Evolutionary conservation across 1,140 invertebrate genomes (phyloP).

Genomic region (Nasonia vitripennis): DNA sequence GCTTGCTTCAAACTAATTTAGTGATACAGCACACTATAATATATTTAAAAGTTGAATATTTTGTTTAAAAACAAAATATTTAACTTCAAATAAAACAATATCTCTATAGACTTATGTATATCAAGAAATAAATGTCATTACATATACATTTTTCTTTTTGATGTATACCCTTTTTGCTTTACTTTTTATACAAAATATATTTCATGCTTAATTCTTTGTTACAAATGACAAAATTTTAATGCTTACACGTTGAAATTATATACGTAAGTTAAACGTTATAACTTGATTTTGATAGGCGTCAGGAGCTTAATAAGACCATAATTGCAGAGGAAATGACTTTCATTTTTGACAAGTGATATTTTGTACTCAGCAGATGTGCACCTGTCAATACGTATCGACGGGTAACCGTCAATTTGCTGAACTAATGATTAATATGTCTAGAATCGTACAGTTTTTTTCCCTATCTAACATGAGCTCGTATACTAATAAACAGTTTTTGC

Average conservation of each 20-base stretch:
- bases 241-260: constrained; percentile 34
- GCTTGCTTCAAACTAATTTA: no score
- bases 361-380: constrained; percentile 59
- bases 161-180: no score
- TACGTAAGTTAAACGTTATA: constrained; percentile 2
- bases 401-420: constrained; percentile 63
- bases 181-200: neutral
- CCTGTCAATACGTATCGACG: constrained; percentile 14
- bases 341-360: constrained; percentile 59
- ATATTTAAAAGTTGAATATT: no score
- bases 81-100: no score
- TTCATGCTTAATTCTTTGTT: neutral
- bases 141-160: no score
- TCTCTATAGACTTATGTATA: no score
- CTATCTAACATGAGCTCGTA: no score
- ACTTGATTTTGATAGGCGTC: constrained; percentile 28
- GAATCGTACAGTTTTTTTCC: constrained; percentile 55
- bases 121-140: no score
- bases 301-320: constrained; percentile 55
- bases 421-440: constrained; percentile 59
- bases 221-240: neutral
- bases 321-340: constrained; percentile 67
- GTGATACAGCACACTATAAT: no score
- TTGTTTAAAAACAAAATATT: no score
- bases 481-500: no score